These are phyloP conservation scores for Brachymystax lenok DNA, from an alignment of 2,797 vertebrate species.

Conservation along the genomic window DNA sequence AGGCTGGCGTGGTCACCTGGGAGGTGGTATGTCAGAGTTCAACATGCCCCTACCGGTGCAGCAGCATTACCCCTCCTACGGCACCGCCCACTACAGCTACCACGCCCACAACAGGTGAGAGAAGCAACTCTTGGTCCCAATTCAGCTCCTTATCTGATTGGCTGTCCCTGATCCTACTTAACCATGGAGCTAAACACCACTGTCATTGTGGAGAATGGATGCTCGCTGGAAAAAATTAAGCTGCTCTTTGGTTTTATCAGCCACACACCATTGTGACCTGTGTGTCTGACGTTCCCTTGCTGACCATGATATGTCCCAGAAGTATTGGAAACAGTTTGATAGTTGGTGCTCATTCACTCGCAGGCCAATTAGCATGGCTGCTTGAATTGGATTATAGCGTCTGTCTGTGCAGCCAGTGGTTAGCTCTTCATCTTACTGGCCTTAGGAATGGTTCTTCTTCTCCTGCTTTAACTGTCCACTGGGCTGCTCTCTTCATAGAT, in stretches of 20 bases:
- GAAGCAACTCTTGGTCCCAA: slow-evolving; percentile 34
- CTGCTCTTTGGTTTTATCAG: slow-evolving; percentile 34
- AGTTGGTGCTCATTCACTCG: neutral
- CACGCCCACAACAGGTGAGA: slow-evolving; percentile 87
- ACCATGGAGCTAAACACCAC: slow-evolving; percentile 46
- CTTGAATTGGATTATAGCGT: slow-evolving; percentile 32
- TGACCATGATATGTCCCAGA: slow-evolving; percentile 14
- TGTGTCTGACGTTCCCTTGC: slow-evolving; percentile 20
- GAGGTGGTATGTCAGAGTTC: slow-evolving; percentile 78
- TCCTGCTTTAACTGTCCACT: slow-evolving; percentile 52
- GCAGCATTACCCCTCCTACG: slow-evolving; percentile 81
- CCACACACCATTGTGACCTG: slow-evolving; percentile 3
- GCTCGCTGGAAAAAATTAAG: slow-evolving; percentile 25
- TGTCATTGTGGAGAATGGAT: slow-evolving; percentile 47
- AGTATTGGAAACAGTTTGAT: neutral
- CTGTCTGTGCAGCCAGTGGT: slow-evolving; percentile 36
- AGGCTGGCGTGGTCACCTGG: slow-evolving; percentile 82
- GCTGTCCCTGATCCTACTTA: slow-evolving; percentile 64
- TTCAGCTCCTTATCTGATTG: slow-evolving; percentile 62
- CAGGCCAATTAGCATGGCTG: slow-evolving; percentile 21
- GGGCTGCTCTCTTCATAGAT: slow-evolving; percentile 74
- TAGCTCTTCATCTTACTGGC: slow-evolving; percentile 39
- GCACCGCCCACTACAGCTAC: slow-evolving; percentile 77
- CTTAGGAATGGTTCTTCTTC: slow-evolving; percentile 39
- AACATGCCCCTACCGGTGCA: slow-evolving; percentile 71